A percentile compares a stretch with the other conserved stretches of the same genome.
These are phyloP conservation scores for Corvus hawaiiensis DNA, from an alignment of 2,113 vertebrate genomes.

Conservation along the genomic window DNA sequence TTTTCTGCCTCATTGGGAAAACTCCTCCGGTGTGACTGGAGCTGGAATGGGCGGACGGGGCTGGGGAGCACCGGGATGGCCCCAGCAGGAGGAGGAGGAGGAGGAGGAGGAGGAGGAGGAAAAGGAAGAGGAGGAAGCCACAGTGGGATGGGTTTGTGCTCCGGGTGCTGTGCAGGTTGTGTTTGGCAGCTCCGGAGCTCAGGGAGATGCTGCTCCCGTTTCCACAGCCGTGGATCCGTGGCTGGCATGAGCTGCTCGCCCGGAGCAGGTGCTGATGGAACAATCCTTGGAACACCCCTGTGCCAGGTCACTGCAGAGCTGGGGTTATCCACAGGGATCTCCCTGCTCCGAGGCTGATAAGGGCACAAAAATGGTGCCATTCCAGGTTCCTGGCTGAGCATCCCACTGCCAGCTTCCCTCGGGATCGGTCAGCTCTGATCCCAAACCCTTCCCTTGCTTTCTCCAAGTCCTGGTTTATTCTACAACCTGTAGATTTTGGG, in stretches of 20 bases:
- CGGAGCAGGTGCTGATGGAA: background rate
- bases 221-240: accelerated
- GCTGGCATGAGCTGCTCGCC: background rate
- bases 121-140: background rate
- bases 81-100: background rate
- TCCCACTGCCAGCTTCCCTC: background rate
- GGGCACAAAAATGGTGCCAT: background rate
- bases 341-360: background rate
- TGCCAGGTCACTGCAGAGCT: background rate
- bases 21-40: background rate
- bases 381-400: background rate
- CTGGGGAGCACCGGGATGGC: background rate
- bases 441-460: background rate
- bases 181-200: background rate
- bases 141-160: background rate
- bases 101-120: background rate
- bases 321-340: background rate
- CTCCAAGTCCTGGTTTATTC: background rate
- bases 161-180: background rate
- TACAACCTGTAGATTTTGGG: background rate
- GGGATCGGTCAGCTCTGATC: background rate
- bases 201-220: background rate
- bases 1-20: background rate
- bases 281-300: background rate
- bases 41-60: background rate